Evolutionary conservation across 2,888 invertebrate species (phyloP), one percentile per base, ranked within the genome.

Genomic region (Oxyscelio sp.): DNA sequence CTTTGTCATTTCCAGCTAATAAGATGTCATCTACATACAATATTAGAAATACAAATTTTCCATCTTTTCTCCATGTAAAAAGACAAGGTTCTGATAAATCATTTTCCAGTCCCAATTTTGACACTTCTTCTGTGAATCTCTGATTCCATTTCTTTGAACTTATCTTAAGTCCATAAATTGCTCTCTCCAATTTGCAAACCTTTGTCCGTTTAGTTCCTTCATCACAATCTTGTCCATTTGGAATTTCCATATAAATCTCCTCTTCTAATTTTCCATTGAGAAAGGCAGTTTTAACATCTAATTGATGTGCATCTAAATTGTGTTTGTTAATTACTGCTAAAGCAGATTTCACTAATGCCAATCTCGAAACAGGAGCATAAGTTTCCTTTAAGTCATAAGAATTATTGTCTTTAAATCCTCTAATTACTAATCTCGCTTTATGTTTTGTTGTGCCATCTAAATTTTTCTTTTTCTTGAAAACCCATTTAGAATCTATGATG

Each of bases 1-100:
- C 50, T 61, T 52, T n/a, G 13, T 81, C 83, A 75, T 88, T 87
- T 52, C 85, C 83, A 0, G 86, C 83, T n/a, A 86, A 63, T 70
- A n/a, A n/a, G n/a, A n/a, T n/a, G n/a, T n/a, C n/a, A n/a, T n/a
- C n/a, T n/a, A n/a, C n/a, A n/a, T n/a, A 40, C 22, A 88, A 34
- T 58, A 88, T 82, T 24, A 87, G 83, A 31, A 88, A 83, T 71
- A 88, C 86, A 15, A 85, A 21, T 70, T 85, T 85, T 11, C 74
- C 71, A 3, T 82, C 50, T 74, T 82, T 66, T 54, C 83, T 83
- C 87, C 86, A 89, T 19, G 87, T 85, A 27, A 87, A 88, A 9
- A 87, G 43, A 48, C 85, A 86, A 38, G 87, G 86, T 17, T 87
- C 86, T 24, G 82, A 63, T 48, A 80, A n/a, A 43, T 84, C 82